Evolutionary conservation across 2,888 invertebrate genomes (phyloP), one percentile per base, ranked within the genome.

Genomic region (Spodoptera exigua): DNA sequence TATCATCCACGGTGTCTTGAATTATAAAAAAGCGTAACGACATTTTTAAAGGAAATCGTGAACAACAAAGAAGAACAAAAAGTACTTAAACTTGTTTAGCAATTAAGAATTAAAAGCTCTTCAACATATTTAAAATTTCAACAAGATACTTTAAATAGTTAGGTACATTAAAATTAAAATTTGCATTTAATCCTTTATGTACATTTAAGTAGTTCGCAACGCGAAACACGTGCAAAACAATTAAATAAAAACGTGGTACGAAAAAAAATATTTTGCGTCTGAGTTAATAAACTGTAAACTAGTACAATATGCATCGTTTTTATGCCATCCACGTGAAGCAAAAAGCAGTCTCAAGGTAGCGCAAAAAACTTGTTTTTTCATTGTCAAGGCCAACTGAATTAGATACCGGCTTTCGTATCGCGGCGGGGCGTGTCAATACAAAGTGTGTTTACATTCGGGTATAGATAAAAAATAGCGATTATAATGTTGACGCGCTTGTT

Each of bases 381-480:
- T 85, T 94, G 94, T 83, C 94, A 94, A 94, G 94, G 94, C 89
- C 94, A 91, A 75, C 84, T 79, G 84, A 90, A 89, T 90, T 90
- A 91, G 92, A 93, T 91, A 93, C 89, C 87, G 86, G 83, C 83
- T 84, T 82, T 85, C 85, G 84, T 91, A 92, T 92, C 90, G 77
- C 76, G 68, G 75, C 78, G 81, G 48, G 84, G 84, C 88, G 87
- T 89, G 92, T 91, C 92, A 92, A 90, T 89, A 89, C 70, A 74
- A 78, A 82, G 81, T 86, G 80, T 91, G 90, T 93, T 90, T 92
- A 91, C 89, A 88, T 89, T 86, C 83, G 76, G 76, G 75, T 72
- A 59, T 70, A 83, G 87, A 92, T 88, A 88, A 87, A 87, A 87
- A 80, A 80, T 54, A 36, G 18, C 66, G 84, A 84, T 86, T 80